These are phyloP conservation scores for Panopea generosa DNA, from an alignment of 2,888 invertebrate genomes.

Conservation along the genomic window DNA sequence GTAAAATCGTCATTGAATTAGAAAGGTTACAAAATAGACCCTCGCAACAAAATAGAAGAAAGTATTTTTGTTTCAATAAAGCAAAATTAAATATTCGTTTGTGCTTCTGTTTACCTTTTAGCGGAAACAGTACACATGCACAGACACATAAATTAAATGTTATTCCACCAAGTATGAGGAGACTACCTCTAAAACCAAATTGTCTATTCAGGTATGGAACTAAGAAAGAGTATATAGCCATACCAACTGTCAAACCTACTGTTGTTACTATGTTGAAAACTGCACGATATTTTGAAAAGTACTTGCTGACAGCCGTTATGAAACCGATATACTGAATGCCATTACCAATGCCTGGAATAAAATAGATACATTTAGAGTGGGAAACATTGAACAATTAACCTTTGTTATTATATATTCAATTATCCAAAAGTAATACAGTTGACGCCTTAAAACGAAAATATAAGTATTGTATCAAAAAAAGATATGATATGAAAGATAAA, in stretches of 20 bases:
- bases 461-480: too few relatives aligned
- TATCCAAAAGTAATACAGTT: too few relatives aligned
- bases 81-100: conserved; percentile 23
- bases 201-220: conserved; percentile 34
- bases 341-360: conserved; percentile 46
- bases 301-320: conserved; percentile 40
- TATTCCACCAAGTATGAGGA: conserved; percentile 51
- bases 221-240: conserved; percentile 44
- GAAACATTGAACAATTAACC: too few relatives aligned
- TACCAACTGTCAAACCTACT: conserved; percentile 45
- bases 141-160: conserved; percentile 41
- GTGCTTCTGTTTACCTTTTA: not conserved
- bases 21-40: conserved; percentile 47
- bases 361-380: not conserved
- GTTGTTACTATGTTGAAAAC: conserved; percentile 43
- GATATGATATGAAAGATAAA: too few relatives aligned
- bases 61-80: conserved; percentile 27
- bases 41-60: conserved; percentile 36
- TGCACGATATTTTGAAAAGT: conserved; percentile 43
- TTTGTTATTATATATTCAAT: too few relatives aligned
- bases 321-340: conserved; percentile 51
- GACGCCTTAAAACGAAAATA: too few relatives aligned
- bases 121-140: conserved; percentile 45
- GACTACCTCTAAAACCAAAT: conserved; percentile 33
- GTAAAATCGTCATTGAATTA: conserved; percentile 42